phyloP scores from a whole-genome alignment of 2,888 invertebrate genomes.

The Cartodere bifasciata region DNA sequence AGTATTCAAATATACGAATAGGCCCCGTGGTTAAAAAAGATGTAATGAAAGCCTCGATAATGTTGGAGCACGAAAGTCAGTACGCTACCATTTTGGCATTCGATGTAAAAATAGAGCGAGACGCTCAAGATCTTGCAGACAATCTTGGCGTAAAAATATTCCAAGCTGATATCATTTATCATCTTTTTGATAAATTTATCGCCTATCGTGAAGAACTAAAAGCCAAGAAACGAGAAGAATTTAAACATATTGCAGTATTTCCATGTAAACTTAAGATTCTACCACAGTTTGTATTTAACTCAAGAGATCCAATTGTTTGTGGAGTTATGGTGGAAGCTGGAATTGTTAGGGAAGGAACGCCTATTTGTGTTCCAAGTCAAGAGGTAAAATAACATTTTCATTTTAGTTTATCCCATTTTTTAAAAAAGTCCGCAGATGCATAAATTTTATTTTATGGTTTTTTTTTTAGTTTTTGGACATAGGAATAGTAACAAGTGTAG shows the following conservation, averaged over 20 bases:
- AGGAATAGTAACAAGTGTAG: conserved; percentile 89
- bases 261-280: conserved; percentile 83
- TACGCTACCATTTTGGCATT: conserved; percentile 98
- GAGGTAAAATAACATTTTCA: conserved; percentile 47
- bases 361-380: conserved; percentile 92
- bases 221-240: conserved; percentile 84
- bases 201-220: conserved; percentile 84
- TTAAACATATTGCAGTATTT: conserved; percentile 95
- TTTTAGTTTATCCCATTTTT: not conserved
- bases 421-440: too few relatives aligned
- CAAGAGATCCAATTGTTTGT: conserved; percentile 93
- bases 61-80: conserved; percentile 96
- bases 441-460: too few relatives aligned
- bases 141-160: conserved; percentile 89
- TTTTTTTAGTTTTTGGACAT: conserved; percentile 77
- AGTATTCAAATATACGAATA: conserved; percentile 97
- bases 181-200: conserved; percentile 95
- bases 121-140: conserved; percentile 97
- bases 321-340: conserved; percentile 95
- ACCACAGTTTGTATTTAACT: conserved; percentile 93
- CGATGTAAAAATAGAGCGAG: conserved; percentile 95
- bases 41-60: conserved; percentile 99
- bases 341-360: conserved; percentile 90
- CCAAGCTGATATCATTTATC: conserved; percentile 98
- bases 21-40: conserved; percentile 99